These are phyloP conservation scores for Phyllostomus hastatus DNA, from an alignment of 2,113 vertebrate species.

Conservation along the genomic window DNA sequence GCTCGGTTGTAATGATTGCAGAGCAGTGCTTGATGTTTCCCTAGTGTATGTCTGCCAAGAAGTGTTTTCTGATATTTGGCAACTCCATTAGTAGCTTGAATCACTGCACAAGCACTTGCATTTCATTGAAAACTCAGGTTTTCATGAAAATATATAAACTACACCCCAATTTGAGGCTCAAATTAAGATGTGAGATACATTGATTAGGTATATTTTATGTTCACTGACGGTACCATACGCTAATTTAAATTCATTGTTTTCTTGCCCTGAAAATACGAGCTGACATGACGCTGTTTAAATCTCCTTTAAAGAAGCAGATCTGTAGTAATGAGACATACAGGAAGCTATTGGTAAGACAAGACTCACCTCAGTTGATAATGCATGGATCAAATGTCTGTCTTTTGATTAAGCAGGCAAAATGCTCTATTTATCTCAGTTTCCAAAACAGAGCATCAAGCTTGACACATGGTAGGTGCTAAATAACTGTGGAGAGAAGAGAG, in stretches of 20 bases:
- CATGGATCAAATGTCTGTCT: background rate
- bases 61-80: background rate
- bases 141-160: background rate
- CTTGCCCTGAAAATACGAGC: background rate
- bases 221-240: background rate
- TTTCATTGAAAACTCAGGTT: background rate
- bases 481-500: background rate
- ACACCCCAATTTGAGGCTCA: background rate
- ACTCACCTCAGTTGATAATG: background rate
- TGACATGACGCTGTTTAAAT: background rate
- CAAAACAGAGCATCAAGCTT: background rate
- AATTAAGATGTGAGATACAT: background rate
- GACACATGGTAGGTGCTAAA: background rate
- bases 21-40: background rate
- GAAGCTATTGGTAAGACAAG: background rate
- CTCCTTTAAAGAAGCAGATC: background rate
- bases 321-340: background rate
- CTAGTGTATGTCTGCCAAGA: background rate
- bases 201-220: background rate
- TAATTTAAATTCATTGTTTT: background rate
- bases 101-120: background rate
- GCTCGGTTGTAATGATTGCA: background rate
- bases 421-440: background rate
- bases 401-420: background rate
- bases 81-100: background rate